phyloP scores from a whole-genome alignment of 2,797 vertebrate genomes.

The Myripristis murdjan region DNA sequence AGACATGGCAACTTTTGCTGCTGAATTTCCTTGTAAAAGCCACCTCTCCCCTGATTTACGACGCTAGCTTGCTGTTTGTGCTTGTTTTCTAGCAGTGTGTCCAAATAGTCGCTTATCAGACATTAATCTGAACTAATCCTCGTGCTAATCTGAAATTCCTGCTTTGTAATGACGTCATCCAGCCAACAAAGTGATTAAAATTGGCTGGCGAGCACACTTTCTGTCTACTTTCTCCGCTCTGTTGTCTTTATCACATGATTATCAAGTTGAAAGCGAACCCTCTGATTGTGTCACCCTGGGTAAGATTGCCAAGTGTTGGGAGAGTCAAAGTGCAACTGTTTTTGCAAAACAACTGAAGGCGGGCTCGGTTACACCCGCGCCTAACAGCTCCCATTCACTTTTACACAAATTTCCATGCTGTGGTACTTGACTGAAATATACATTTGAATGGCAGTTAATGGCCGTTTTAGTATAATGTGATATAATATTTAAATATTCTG shows the following conservation, averaged over 20 bases:
- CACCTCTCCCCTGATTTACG: background rate
- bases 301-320: background rate
- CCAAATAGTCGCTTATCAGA: slow-evolving; percentile 37
- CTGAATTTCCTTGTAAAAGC: slow-evolving; percentile 7
- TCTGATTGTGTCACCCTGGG: background rate
- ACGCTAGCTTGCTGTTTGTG: background rate
- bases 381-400: slow-evolving; percentile 37
- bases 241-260: slow-evolving; percentile 37
- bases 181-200: slow-evolving; percentile 1
- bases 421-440: background rate
- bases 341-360: slow-evolving; percentile 38
- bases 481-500: too few species aligned
- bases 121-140: slow-evolving; percentile 56
- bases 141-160: slow-evolving; percentile 61
- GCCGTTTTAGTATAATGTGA: too few species aligned
- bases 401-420: slow-evolving; percentile 19
- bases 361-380: slow-evolving; percentile 36
- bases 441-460: background rate
- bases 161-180: slow-evolving; percentile 16
- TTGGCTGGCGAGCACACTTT: slow-evolving; percentile 26
- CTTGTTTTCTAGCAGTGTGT: slow-evolving; percentile 28
- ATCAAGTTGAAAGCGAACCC: slow-evolving; percentile 6
- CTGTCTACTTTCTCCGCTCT: background rate
- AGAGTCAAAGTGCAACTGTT: slow-evolving; percentile 26
- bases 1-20: slow-evolving; percentile 4